Evolutionary conservation across 2,888 invertebrate genomes (phyloP).

Genomic region (Heteromyza rotundicornis): DNA sequence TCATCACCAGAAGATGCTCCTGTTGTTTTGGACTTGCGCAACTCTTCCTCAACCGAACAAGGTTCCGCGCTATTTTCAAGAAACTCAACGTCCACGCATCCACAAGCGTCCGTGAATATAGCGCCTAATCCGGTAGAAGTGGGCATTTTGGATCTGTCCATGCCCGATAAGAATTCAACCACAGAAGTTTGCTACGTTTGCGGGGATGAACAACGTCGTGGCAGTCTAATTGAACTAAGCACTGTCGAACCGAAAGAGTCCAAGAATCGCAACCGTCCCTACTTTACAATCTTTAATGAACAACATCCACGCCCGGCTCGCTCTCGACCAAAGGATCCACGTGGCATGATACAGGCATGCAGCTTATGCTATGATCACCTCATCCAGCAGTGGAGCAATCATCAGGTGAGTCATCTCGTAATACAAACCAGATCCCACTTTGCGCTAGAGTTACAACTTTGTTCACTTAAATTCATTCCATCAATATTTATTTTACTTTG

Average conservation of each 20-base stretch:
- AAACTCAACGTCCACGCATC: too few species aligned
- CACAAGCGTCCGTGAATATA: conserved; percentile 31
- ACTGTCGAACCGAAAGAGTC: conserved; percentile 68
- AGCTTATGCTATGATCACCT: conserved; percentile 84
- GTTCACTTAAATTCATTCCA: too few species aligned
- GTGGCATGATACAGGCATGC: conserved; percentile 80
- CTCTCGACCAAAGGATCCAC: conserved; percentile 85
- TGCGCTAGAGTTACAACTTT: too few species aligned
- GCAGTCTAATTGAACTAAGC: conserved; percentile 76
- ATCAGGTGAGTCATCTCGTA: conserved; percentile 70
- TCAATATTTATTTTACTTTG: too few species aligned
- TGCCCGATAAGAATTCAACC: conserved; percentile 91
- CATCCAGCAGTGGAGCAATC: conserved; percentile 86
- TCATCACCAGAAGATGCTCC: conserved; percentile 48
- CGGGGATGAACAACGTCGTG: conserved; percentile 85
- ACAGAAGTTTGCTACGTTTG: conserved; percentile 91
- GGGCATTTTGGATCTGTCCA: conserved; percentile 85
- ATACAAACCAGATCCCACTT: too few species aligned
- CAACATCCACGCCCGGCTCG: conserved; percentile 85
- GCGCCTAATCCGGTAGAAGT: conserved; percentile 69
- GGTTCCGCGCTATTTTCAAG: conserved; percentile 12
- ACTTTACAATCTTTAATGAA: conserved; percentile 77
- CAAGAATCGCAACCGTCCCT: conserved; percentile 65
- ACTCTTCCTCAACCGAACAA: conserved; percentile 36
- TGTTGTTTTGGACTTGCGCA: conserved; percentile 62